Evolutionary conservation across 2,113 vertebrate genomes (phyloP).

Genomic region (Neoarius graeffei): DNA sequence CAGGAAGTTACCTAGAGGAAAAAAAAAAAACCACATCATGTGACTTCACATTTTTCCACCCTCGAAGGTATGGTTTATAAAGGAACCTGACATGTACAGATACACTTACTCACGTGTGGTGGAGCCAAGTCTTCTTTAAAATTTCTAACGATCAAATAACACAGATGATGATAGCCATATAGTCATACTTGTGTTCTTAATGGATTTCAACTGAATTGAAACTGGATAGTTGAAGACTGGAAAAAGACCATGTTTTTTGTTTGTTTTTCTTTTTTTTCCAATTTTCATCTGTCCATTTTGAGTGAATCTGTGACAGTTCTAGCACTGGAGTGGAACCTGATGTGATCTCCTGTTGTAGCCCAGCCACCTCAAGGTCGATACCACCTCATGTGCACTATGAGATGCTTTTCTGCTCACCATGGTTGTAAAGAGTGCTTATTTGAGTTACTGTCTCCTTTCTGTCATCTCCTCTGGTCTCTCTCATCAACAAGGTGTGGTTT

Average conservation of each 20-base stretch:
- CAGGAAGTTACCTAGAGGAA: too few relatives aligned
- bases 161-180: neutral
- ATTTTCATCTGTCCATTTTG: too few relatives aligned
- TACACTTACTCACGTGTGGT: too few relatives aligned
- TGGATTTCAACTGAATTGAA: neutral
- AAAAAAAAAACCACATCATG: neutral
- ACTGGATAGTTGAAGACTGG: neutral
- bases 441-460: neutral
- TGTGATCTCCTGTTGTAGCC: neutral
- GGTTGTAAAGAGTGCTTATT: neutral
- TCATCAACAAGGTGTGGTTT: neutral
- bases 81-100: neutral
- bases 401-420: neutral
- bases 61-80: neutral
- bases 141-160: neutral
- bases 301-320: too few relatives aligned
- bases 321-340: neutral
- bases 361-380: neutral
- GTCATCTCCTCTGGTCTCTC: neutral
- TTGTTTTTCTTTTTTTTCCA: too few relatives aligned
- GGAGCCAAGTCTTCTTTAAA: too few relatives aligned
- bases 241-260: too few relatives aligned
- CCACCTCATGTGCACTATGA: neutral
- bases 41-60: neutral
- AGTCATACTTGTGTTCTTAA: neutral